Conservation (phyloP, 2,888 invertebrate genomes). For the Mesorhabditis spiculigera region DNA sequence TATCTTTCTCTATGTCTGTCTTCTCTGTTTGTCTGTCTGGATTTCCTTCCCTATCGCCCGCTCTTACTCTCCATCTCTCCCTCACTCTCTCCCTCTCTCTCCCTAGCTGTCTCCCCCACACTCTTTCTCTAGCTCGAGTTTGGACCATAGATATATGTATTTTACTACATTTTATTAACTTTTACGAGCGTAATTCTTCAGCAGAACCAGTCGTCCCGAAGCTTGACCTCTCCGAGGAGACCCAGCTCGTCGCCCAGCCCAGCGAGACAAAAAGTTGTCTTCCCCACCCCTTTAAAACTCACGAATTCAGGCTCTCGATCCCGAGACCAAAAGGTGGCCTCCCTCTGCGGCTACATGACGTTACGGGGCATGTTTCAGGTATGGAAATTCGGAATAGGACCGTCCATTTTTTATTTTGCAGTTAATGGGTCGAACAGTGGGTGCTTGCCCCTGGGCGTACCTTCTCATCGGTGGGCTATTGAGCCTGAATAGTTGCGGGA, state of each 20-base stretch:
- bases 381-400: too few species aligned
- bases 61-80: neutral
- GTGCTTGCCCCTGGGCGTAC: conserved; percentile 33
- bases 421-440: conserved; percentile 36
- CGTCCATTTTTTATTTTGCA: conserved; percentile 24
- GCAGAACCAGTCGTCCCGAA: too few species aligned
- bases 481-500: conserved; percentile 5
- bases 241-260: too few species aligned
- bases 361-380: conserved; percentile 3
- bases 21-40: conserved; percentile 8
- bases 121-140: too few species aligned
- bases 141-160: too few species aligned
- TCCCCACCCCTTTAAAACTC: neutral
- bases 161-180: too few species aligned
- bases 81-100: too few species aligned
- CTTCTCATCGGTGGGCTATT: conserved; percentile 25
- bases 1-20: neutral
- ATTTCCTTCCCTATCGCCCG: conserved; percentile 9
- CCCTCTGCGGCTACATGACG: conserved; percentile 5
- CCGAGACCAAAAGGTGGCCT: neutral
- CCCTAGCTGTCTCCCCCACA: too few species aligned
- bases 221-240: too few species aligned
- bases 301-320: neutral
- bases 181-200: too few species aligned
- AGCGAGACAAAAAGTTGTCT: too few species aligned